Conservation (phyloP, 2,797 vertebrate genomes). For the Glyptemys insculpta region DNA sequence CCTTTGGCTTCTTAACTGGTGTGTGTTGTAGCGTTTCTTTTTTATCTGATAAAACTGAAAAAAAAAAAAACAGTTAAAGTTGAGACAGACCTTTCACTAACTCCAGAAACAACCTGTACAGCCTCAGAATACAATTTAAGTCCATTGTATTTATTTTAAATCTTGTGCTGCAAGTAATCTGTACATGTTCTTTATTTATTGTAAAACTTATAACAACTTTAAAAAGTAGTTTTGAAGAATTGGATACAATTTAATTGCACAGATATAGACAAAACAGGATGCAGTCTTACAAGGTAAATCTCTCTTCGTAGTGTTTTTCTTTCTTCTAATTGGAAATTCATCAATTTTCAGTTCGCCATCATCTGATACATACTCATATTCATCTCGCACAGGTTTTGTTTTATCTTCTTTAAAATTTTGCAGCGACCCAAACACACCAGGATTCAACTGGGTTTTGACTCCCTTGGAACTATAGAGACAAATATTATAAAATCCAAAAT, state of each 20-base stretch:
- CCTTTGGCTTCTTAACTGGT: slow-evolving; percentile 90
- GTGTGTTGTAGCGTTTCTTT: slow-evolving; percentile 89
- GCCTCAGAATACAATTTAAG: background rate
- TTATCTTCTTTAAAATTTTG: slow-evolving; percentile 99
- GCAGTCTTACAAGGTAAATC: slow-evolving; percentile 93
- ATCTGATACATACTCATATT: slow-evolving; percentile 98
- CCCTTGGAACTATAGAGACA: slow-evolving; percentile 88
- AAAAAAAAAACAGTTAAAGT: background rate
- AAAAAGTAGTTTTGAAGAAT: background rate
- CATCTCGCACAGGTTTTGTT: slow-evolving; percentile 93
- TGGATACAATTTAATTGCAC: background rate
- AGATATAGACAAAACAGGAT: background rate
- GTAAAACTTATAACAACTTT: background rate
- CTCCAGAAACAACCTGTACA: background rate
- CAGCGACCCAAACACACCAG: slow-evolving; percentile 93
- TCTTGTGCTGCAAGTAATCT: background rate
- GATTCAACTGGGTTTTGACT: slow-evolving; percentile 91
- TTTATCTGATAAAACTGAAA: slow-evolving; percentile 93
- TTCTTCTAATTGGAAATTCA: slow-evolving; percentile 98
- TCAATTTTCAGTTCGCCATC: slow-evolving; percentile 98
- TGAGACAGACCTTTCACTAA: background rate
- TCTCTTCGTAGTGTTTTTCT: slow-evolving; percentile 94
- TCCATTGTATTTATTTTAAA: background rate
- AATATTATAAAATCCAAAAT: background rate
- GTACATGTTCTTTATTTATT: rapidly evolving